A percentile compares a stretch with the other conserved stretches of the same genome.
These are phyloP conservation scores for Corythornis cristatus DNA, from an alignment of 2,113 vertebrate genomes.

Conservation along the genomic window DNA sequence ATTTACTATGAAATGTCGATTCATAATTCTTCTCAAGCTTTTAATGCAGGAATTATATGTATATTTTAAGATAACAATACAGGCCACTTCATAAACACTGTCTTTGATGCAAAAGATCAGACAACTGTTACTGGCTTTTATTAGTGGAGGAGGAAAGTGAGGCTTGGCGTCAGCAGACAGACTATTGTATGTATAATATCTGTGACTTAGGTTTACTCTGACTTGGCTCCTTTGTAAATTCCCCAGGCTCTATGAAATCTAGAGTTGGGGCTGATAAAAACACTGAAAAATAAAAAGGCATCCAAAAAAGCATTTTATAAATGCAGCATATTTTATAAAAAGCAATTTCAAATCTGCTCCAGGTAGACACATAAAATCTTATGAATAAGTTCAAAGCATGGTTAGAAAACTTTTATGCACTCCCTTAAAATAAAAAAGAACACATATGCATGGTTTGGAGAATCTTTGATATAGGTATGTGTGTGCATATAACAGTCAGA, in stretches of 20 bases:
- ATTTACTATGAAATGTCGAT: constrained; percentile 57
- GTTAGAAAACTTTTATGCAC: constrained; percentile 56
- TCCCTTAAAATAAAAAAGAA: constrained; percentile 47
- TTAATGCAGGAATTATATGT: constrained; percentile 40
- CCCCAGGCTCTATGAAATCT: constrained; percentile 64
- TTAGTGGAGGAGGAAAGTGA: constrained; percentile 49
- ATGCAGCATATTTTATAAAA: constrained; percentile 66
- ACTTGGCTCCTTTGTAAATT: constrained; percentile 70
- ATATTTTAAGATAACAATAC: constrained; percentile 43
- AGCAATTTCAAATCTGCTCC: constrained; percentile 63
- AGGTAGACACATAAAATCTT: constrained; percentile 76
- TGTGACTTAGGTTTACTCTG: constrained; percentile 40
- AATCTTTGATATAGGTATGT: constrained; percentile 52
- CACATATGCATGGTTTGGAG: constrained; percentile 10
- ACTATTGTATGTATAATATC: constrained; percentile 46
- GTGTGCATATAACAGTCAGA: neutral
- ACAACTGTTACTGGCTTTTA: constrained; percentile 68
- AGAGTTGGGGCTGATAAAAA: constrained; percentile 68
- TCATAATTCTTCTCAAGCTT: constrained; percentile 49
- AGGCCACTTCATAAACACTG: constrained; percentile 65
- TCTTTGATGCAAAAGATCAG: constrained; percentile 75
- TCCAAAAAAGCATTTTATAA: constrained; percentile 72
- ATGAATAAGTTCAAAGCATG: constrained; percentile 75
- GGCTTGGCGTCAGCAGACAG: constrained; percentile 58
- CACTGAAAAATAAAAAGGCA: constrained; percentile 66